phyloP scores from a whole-genome alignment of 2,888 invertebrate species.

The Antitype chi region DNA sequence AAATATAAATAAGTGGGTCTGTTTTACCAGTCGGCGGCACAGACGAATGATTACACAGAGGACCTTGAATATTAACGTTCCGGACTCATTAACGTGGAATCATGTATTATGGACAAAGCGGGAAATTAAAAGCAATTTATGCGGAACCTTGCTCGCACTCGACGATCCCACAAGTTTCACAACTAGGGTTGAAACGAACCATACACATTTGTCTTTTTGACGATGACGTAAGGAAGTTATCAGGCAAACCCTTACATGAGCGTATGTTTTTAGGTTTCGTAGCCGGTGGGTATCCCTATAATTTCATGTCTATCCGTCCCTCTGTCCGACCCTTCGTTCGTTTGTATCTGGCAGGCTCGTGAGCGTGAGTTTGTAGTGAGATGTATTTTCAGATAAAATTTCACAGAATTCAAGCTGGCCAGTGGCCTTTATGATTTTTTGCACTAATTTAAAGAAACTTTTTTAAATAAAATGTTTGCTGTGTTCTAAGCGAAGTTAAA shows the following conservation, averaged over 20 bases:
- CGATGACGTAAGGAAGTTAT: slow-evolving; percentile 56
- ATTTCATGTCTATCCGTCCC: slow-evolving; percentile 54
- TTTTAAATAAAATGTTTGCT: background rate
- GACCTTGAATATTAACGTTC: slow-evolving; percentile 75
- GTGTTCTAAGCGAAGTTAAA: slow-evolving; percentile 1
- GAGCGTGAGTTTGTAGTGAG: slow-evolving; percentile 41
- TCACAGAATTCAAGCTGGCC: slow-evolving; percentile 17
- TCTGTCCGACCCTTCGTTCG: slow-evolving; percentile 50
- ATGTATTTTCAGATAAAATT: slow-evolving; percentile 49
- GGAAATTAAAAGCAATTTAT: slow-evolving; percentile 77
- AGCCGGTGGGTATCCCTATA: slow-evolving; percentile 60
- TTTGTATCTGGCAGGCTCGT: slow-evolving; percentile 48
- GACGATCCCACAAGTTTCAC: slow-evolving; percentile 38
- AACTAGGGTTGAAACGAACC: slow-evolving; percentile 43
- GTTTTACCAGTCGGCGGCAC: slow-evolving; percentile 49
- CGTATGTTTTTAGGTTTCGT: slow-evolving; percentile 51
- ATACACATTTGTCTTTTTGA: slow-evolving; percentile 59
- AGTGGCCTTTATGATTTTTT: slow-evolving; percentile 18
- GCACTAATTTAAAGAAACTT: background rate
- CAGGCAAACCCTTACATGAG: slow-evolving; percentile 39
- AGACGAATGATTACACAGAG: slow-evolving; percentile 68
- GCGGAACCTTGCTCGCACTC: slow-evolving; percentile 56
- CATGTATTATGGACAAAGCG: slow-evolving; percentile 73
- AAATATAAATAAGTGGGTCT: slow-evolving; percentile 71
- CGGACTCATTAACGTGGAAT: slow-evolving; percentile 68